phyloP scores from a whole-genome alignment of 2,113 vertebrate species.

The Carollia perspicillata region DNA sequence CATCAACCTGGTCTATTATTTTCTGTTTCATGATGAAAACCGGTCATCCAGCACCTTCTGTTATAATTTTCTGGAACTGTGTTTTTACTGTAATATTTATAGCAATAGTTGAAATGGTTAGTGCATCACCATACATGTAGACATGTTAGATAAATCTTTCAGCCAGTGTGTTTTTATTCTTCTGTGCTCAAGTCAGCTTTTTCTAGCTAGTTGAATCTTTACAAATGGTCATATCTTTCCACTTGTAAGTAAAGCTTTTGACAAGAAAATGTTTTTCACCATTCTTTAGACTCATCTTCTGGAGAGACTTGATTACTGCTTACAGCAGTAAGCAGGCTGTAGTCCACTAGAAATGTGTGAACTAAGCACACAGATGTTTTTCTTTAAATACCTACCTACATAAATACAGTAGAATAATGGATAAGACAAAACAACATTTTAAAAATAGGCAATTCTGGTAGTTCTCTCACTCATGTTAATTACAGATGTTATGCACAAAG shows the following conservation, averaged over 20 bases:
- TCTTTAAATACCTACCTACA: background rate
- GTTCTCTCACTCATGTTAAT: background rate
- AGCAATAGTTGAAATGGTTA: background rate
- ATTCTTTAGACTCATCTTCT: constrained; percentile 1
- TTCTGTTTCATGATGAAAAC: background rate
- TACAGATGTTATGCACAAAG: background rate
- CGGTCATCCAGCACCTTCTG: background rate
- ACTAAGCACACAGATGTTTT: background rate
- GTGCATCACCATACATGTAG: background rate
- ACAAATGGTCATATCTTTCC: background rate
- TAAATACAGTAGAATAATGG: background rate
- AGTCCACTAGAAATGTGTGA: background rate
- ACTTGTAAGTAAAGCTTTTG: background rate
- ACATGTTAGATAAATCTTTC: background rate
- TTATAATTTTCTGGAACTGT: background rate
- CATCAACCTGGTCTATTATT: background rate
- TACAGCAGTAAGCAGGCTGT: background rate
- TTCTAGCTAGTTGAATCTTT: background rate
- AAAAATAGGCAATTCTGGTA: background rate
- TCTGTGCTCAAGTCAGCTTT: constrained; percentile 5
- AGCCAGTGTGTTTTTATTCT: background rate
- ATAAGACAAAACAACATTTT: background rate
- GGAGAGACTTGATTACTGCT: background rate
- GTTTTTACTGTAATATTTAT: constrained; percentile 28
- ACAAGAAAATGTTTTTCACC: background rate